Percentiles rank a stretch among this genome's conserved stretches.
Evolutionary conservation across 1,140 invertebrate species (phyloP).

Genomic region (Lucilia sericata): DNA sequence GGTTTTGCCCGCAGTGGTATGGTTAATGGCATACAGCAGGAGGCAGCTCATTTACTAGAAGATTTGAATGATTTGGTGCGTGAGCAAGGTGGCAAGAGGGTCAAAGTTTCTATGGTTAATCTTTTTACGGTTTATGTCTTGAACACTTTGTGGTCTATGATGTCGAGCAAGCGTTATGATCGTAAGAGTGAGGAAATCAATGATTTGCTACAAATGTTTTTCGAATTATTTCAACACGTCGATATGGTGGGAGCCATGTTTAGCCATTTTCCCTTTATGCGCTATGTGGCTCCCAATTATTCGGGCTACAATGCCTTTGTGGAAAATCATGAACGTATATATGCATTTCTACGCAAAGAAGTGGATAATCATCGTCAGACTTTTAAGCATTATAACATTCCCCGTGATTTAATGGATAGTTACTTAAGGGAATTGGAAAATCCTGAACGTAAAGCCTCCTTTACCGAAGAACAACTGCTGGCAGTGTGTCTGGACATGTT

Average conservation of each 20-base stretch:
- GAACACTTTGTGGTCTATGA: slow-evolving; percentile 89
- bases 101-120: slow-evolving; percentile 75
- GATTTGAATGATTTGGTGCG: slow-evolving; percentile 69
- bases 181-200: slow-evolving; percentile 76
- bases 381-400: slow-evolving; percentile 73
- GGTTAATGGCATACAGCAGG: slow-evolving; percentile 77
- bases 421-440: slow-evolving; percentile 79
- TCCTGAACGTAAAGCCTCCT: slow-evolving; percentile 68
- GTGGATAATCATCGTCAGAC: slow-evolving; percentile 79
- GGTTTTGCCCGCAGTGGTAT: slow-evolving; percentile 84
- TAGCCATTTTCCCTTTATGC: slow-evolving; percentile 82
- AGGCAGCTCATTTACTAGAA: slow-evolving; percentile 74
- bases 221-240: slow-evolving; percentile 77
- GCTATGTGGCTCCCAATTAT: slow-evolving; percentile 78
- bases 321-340: slow-evolving; percentile 76
- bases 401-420: slow-evolving; percentile 87
- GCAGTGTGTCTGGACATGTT: slow-evolving; percentile 85
- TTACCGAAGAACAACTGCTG: slow-evolving; percentile 78
- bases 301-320: slow-evolving; percentile 83
- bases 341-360: slow-evolving; percentile 79
- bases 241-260: slow-evolving; percentile 84
- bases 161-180: slow-evolving; percentile 81
- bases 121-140: slow-evolving; percentile 81
- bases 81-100: slow-evolving; percentile 62
- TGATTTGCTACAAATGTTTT: slow-evolving; percentile 76